phyloP scores from a whole-genome alignment of 2,113 vertebrate species.

The Aegithalos caudatus region DNA sequence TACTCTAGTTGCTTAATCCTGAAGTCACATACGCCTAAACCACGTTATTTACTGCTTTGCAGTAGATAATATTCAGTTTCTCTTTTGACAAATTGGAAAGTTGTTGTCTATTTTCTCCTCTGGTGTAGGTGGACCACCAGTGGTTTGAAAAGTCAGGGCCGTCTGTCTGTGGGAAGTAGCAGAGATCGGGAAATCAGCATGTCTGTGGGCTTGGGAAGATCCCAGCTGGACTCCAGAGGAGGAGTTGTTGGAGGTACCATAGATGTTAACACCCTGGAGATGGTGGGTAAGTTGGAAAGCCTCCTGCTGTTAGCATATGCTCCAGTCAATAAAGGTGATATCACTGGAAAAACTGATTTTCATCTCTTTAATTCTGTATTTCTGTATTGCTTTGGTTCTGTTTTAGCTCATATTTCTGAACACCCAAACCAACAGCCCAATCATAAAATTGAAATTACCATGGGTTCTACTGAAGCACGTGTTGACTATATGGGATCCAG shows the following conservation, averaged over 20 bases:
- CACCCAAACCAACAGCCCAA: slow-evolving; percentile 96
- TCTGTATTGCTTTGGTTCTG: neutral
- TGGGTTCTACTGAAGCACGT: slow-evolving; percentile 98
- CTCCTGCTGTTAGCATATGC: neutral
- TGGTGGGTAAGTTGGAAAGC: slow-evolving; percentile 90
- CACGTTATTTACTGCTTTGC: neutral
- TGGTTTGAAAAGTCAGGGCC: slow-evolving; percentile 96
- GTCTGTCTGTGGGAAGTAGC: slow-evolving; percentile 95
- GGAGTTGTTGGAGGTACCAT: slow-evolving; percentile 98
- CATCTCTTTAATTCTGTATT: neutral
- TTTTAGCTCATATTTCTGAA: slow-evolving; percentile 94
- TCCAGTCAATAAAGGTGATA: neutral
- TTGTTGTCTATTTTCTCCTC: neutral
- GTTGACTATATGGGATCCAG: slow-evolving; percentile 99
- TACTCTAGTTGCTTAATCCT: neutral
- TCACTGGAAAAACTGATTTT: neutral
- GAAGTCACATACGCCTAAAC: neutral
- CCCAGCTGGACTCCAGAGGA: slow-evolving; percentile 95
- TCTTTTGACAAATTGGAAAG: neutral
- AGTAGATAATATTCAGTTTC: neutral
- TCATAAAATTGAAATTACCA: slow-evolving; percentile 97
- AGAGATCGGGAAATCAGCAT: slow-evolving; percentile 96
- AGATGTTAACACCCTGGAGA: slow-evolving; percentile 96
- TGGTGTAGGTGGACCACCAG: slow-evolving; percentile 93
- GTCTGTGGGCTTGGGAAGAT: slow-evolving; percentile 95